Evolutionary conservation across 37 sponge, comb jelly and placozoan genomes (phyloP), one percentile per base, ranked within the genome.

Genomic region (Mnemiopsis leidyi): DNA sequence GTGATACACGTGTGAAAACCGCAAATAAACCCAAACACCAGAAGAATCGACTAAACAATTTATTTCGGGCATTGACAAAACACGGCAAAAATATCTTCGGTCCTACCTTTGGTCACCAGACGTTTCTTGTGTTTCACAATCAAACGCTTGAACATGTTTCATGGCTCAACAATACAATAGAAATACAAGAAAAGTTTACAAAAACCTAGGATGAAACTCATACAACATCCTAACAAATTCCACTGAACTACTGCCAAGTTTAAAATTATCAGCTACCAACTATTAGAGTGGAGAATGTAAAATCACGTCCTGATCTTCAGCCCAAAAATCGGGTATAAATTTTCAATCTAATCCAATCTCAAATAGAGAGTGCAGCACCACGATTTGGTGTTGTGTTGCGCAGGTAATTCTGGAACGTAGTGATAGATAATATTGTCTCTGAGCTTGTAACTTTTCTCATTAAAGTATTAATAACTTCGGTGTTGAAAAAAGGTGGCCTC

Each of bases 61-160:
- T n/a, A n/a, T n/a, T n/a, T n/a, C n/a, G n/a, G n/a, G n/a, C n/a
- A n/a, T n/a, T n/a, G n/a, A n/a, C n/a, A n/a, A n/a, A n/a, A n/a
- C n/a, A n/a, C n/a, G n/a, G n/a, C n/a, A n/a, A n/a, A n/a, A n/a
- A n/a, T n/a, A n/a, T n/a, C n/a, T n/a, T n/a, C n/a, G n/a, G n/a
- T n/a, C n/a, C n/a, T n/a, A 67, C 20, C 20, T 21, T 67, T 67
- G 68, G 18, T 20, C 13, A 67, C 68, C 20, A 77, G 35, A 5
- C 36, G 30, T 32, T 77, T 77, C 36, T 34, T 77, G 79, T 77
- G 79, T 77, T 77, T 77, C 36, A 77, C 79, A 77, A 77, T 32
- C 35, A 77, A 32, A 21, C 35, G 79, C 79, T 77, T 77, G 79
- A 77, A 77, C 79, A 77, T 77, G 36, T 31, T 77, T 77, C 79